These are phyloP conservation scores for Girardinus metallicus DNA, from an alignment of 2,797 vertebrate genomes.

Conservation along the genomic window DNA sequence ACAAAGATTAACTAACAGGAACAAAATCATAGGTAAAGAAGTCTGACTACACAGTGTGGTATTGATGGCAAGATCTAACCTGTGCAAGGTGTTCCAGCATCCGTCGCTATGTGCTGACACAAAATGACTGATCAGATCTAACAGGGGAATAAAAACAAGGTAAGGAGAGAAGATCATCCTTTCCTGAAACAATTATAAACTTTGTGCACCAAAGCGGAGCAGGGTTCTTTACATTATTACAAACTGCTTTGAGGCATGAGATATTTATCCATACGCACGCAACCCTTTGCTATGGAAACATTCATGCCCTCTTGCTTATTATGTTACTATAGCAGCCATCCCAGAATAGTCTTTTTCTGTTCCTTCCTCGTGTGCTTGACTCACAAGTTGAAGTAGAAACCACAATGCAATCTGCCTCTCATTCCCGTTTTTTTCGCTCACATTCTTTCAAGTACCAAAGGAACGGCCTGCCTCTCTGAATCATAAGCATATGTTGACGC, in stretches of 20 bases:
- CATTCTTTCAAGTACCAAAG: conserved; percentile 72
- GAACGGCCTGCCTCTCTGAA: conserved; percentile 66
- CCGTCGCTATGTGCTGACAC: conserved; percentile 13
- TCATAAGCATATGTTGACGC: conserved; percentile 52
- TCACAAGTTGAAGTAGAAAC: conserved; percentile 84
- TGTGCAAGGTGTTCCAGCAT: conserved; percentile 43
- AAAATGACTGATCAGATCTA: not conserved
- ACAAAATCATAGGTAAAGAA: conserved; percentile 16
- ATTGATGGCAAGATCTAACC: conserved; percentile 50
- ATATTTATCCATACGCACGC: conserved; percentile 80
- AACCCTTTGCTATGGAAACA: conserved; percentile 81
- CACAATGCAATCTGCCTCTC: conserved; percentile 82
- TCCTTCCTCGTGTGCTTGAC: conserved; percentile 83
- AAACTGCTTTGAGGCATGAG: conserved; percentile 68
- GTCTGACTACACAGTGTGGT: conserved; percentile 12
- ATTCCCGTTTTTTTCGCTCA: conserved; percentile 74
- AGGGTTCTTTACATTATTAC: conserved; percentile 53
- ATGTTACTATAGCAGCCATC: conserved; percentile 85
- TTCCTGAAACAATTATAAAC: conserved; percentile 27
- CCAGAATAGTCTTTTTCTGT: conserved; percentile 82
- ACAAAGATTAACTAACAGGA: conserved; percentile 18
- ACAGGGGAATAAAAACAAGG: conserved; percentile 9
- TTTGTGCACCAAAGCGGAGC: conserved; percentile 34
- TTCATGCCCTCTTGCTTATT: conserved; percentile 83
- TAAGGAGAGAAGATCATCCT: not conserved